phyloP scores from a whole-genome alignment of 2,797 vertebrate genomes.

The Mormyrus proboscirostris region DNA sequence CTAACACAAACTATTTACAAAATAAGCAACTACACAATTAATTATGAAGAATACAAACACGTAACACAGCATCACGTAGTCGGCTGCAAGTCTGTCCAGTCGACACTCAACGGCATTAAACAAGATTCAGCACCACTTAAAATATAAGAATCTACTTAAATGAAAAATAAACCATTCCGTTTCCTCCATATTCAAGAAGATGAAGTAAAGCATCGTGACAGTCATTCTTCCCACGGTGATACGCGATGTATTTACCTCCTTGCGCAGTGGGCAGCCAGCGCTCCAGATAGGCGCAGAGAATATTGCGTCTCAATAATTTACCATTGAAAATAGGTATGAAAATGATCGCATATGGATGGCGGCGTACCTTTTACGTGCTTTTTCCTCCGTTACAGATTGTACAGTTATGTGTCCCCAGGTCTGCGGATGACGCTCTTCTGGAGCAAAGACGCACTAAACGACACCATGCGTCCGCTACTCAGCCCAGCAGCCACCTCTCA shows the following conservation, averaged over 20 bases:
- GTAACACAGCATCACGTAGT: not conserved
- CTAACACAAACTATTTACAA: not conserved
- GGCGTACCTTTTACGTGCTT: not conserved
- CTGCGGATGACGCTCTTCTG: not conserved
- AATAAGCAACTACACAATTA: not conserved
- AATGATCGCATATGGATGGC: not conserved
- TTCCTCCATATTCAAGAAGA: not conserved
- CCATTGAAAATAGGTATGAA: not conserved
- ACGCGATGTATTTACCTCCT: not conserved
- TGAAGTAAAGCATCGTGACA: not conserved
- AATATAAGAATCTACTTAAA: not conserved
- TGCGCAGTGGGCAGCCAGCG: slow-evolving; percentile 14
- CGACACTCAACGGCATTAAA: not conserved
- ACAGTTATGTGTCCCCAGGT: not conserved
- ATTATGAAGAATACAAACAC: not conserved
- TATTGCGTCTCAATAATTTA: slow-evolving; percentile 11
- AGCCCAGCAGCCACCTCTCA: not conserved
- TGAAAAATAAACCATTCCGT: not conserved
- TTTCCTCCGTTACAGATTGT: not conserved
- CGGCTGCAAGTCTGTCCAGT: not conserved
- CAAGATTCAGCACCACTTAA: not conserved
- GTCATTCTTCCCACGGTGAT: not conserved
- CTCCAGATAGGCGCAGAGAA: slow-evolving; percentile 12
- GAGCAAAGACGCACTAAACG: not conserved
- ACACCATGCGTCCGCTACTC: not conserved